Conservation (phyloP, 2,113 vertebrate genomes). For the Trogon melanurus region DNA sequence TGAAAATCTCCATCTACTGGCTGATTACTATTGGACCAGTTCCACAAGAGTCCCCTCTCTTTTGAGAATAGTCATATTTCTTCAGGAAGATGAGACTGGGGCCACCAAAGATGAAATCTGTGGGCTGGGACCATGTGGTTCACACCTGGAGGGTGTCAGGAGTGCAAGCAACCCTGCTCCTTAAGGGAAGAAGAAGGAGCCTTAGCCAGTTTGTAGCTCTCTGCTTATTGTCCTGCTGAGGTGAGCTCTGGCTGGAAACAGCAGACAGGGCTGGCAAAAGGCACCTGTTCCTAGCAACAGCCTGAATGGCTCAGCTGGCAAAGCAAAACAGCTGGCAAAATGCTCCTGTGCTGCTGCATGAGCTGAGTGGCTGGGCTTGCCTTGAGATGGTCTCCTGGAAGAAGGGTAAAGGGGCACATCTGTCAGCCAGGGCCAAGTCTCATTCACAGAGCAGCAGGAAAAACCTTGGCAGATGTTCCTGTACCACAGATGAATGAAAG, state of each 20-base stretch:
- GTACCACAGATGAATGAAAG: background rate
- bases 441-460: background rate
- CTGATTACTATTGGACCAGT: background rate
- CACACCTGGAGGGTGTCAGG: background rate
- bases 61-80: background rate
- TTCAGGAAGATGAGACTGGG: background rate
- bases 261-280: background rate
- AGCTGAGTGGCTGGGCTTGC: rapidly evolving
- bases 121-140: background rate
- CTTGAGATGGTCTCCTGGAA: background rate
- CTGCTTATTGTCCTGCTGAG: background rate
- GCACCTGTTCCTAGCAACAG: background rate
- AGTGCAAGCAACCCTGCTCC: background rate
- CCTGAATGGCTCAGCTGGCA: background rate
- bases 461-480: background rate
- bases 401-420: background rate
- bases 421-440: background rate
- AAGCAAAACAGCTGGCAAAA: background rate
- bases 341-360: background rate
- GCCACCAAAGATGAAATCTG: rapidly evolving
- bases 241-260: background rate
- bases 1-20: background rate
- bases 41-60: background rate
- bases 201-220: background rate
- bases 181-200: background rate